phyloP scores from a whole-genome alignment of 2,888 invertebrate species.

The Cetonia aurata region DNA sequence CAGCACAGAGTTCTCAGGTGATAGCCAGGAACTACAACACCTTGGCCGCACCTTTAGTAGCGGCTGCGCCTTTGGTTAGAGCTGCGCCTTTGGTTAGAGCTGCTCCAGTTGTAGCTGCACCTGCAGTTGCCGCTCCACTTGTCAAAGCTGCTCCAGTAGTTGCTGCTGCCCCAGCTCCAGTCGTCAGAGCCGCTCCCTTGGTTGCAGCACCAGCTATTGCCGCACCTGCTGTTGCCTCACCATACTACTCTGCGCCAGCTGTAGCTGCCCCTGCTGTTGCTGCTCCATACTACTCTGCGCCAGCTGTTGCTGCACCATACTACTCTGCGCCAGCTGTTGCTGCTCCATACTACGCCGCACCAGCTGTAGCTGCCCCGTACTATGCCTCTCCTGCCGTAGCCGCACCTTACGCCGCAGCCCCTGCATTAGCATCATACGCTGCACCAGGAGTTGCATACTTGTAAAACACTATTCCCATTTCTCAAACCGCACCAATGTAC shows the following conservation, averaged over 20 bases:
- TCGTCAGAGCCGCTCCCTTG: conserved; percentile 60
- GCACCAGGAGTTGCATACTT: conserved; percentile 50
- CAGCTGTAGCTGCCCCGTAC: conserved; percentile 51
- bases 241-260: conserved; percentile 21
- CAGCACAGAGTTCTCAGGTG: conserved; percentile 76
- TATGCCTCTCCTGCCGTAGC: conserved; percentile 17
- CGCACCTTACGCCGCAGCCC: conserved; percentile 52
- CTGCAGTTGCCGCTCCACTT: conserved; percentile 57
- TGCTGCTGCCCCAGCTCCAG: conserved; percentile 60
- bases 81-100: conserved; percentile 58
- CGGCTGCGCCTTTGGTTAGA: conserved; percentile 56
- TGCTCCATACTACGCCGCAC: conserved; percentile 54
- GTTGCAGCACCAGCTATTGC: conserved; percentile 61
- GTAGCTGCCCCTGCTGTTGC: conserved; percentile 48
- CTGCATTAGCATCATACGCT: conserved; percentile 9
- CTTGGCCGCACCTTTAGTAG: conserved; percentile 65
- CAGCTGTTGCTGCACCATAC: conserved; percentile 40
- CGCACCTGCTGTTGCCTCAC: conserved; percentile 58
- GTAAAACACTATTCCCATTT: conserved; percentile 34
- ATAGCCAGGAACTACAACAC: conserved; percentile 75
- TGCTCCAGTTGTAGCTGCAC: conserved; percentile 62
- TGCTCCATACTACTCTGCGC: conserved; percentile 33
- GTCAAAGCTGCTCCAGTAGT: conserved; percentile 56
- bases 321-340: conserved; percentile 24
- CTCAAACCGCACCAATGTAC: conserved; percentile 11